A percentile compares a stretch with the other conserved stretches of the same genome.
These are phyloP conservation scores for Rhysida immarginata DNA, from an alignment of 1,140 invertebrate species.

Conservation along the genomic window DNA sequence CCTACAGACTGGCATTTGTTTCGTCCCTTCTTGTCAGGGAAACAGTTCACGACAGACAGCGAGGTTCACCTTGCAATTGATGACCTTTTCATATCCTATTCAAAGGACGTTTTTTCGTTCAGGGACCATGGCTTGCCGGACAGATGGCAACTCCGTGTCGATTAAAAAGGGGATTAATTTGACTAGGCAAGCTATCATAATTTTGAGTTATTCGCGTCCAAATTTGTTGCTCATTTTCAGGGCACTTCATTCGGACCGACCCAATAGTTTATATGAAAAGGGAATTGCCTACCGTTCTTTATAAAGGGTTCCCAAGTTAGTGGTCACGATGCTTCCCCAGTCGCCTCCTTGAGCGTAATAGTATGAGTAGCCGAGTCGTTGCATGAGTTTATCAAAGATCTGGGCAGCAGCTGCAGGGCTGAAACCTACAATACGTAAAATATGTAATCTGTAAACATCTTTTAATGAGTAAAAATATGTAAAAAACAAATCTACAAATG, in stretches of 20 bases:
- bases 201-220: background rate
- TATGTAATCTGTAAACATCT: too few relatives aligned
- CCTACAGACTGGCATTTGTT: background rate
- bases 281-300: constrained; percentile 38
- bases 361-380: constrained; percentile 50
- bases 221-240: too few relatives aligned
- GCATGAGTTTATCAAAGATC: constrained; percentile 69
- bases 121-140: too few relatives aligned
- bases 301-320: constrained; percentile 44
- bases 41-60: too few relatives aligned
- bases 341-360: constrained; percentile 78
- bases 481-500: too few relatives aligned
- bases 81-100: too few relatives aligned
- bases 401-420: constrained; percentile 43
- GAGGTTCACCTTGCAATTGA: background rate
- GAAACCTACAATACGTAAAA: too few relatives aligned
- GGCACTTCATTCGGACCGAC: too few relatives aligned
- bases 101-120: too few relatives aligned
- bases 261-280: too few relatives aligned
- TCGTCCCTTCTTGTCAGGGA: background rate
- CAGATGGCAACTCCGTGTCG: too few relatives aligned
- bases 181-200: background rate
- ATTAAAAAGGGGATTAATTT: background rate
- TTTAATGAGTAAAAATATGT: too few relatives aligned
- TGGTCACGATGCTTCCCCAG: constrained; percentile 49